Evolutionary conservation across 2,113 vertebrate species (phyloP).

Genomic region (Silurus meridionalis): DNA sequence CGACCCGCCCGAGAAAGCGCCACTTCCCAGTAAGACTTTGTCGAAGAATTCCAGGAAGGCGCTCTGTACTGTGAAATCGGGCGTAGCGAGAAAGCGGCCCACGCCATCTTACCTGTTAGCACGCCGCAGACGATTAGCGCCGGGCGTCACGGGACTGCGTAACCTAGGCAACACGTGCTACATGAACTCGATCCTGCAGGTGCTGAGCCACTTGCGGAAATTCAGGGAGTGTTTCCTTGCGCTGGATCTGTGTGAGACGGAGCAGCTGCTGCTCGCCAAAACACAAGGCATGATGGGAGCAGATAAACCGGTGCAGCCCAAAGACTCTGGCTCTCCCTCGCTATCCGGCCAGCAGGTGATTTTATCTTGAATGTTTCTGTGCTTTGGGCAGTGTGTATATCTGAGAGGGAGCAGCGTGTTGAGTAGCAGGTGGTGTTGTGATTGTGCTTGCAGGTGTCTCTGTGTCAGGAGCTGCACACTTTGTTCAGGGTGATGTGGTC

Average conservation of each 20-base stretch:
- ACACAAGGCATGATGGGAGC: constrained; percentile 74
- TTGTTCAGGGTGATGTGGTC: constrained; percentile 99
- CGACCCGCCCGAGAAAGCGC: constrained; percentile 74
- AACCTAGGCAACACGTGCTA: constrained; percentile 98
- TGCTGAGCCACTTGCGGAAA: constrained; percentile 98
- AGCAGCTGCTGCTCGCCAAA: constrained; percentile 86
- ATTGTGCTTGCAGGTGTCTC: constrained; percentile 79
- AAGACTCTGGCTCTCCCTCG: constrained; percentile 83
- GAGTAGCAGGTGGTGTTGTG: background rate
- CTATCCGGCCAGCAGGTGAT: constrained; percentile 26
- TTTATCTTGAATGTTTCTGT: no score
- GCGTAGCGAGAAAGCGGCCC: constrained; percentile 61
- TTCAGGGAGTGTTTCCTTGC: constrained; percentile 98
- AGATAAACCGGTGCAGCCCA: constrained; percentile 87
- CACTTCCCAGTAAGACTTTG: constrained; percentile 55
- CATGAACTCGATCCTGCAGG: constrained; percentile 99
- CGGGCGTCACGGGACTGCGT: constrained; percentile 92
- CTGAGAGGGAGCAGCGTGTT: no score
- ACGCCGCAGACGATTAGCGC: constrained; percentile 79
- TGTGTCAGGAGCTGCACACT: constrained; percentile 97
- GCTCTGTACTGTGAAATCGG: constrained; percentile 56
- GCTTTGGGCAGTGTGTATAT: no score
- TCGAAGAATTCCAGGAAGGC: constrained; percentile 58
- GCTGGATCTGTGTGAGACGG: constrained; percentile 91
- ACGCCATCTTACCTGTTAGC: constrained; percentile 69